Conservation (phyloP, 2,888 invertebrate genomes). For the Caenorhabditis wallacei region DNA sequence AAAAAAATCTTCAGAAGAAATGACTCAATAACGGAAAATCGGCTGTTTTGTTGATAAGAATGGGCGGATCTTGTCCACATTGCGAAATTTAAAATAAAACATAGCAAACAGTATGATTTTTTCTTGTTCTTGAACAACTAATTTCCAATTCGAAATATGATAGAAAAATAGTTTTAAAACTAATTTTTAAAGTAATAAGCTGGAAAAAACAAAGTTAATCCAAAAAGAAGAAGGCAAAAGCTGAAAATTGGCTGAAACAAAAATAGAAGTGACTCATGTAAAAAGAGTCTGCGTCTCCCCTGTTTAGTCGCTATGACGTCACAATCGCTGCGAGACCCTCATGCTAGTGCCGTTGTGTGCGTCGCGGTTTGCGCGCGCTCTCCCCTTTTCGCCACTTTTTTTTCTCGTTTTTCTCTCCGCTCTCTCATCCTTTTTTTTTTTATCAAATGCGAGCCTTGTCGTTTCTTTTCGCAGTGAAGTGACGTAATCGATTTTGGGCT, state of each 20-base stretch:
- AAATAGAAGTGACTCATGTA: slow-evolving; percentile 39
- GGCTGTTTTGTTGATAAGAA: not conserved
- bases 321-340: slow-evolving; percentile 51
- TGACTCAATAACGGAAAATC: slow-evolving; percentile 4
- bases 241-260: slow-evolving; percentile 12
- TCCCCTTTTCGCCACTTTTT: slow-evolving; percentile 52
- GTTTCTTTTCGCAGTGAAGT: slow-evolving; percentile 44
- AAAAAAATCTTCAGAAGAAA: not conserved
- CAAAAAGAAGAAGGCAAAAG: slow-evolving; percentile 15
- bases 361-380: slow-evolving; percentile 56
- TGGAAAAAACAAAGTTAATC: slow-evolving; percentile 1
- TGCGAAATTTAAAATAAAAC: slow-evolving; percentile 11
- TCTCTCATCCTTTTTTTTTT: slow-evolving; percentile 43
- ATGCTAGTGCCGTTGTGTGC: slow-evolving; percentile 24
- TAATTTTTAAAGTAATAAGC: not conserved
- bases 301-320: slow-evolving; percentile 47
- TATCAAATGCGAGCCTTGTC: slow-evolving; percentile 58
- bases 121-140: no score
- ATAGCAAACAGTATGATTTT: not conserved
- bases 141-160: no score
- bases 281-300: slow-evolving; percentile 47
- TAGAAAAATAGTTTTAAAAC: no score
- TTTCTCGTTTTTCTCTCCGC: slow-evolving; percentile 43
- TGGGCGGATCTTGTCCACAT: not conserved
- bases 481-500: slow-evolving; percentile 63